phyloP scores from a whole-genome alignment of 2,888 invertebrate species.

The Hydropsyche betteni region DNA sequence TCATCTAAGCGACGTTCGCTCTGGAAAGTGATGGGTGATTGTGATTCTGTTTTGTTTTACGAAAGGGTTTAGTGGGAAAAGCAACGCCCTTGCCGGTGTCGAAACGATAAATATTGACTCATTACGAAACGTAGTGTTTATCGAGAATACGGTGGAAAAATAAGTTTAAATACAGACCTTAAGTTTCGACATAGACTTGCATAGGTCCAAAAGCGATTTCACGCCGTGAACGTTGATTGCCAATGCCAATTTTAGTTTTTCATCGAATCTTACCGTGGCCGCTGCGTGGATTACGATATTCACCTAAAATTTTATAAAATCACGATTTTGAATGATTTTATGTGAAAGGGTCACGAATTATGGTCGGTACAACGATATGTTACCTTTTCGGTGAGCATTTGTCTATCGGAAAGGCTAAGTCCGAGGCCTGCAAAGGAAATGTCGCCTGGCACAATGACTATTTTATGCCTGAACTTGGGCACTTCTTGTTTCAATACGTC shows the following conservation, averaged over 20 bases:
- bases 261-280: constrained; percentile 91
- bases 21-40: no score
- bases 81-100: constrained; percentile 1
- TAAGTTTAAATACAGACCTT: constrained; percentile 62
- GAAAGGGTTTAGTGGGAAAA: constrained; percentile 3
- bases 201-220: constrained; percentile 76
- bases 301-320: constrained; percentile 59
- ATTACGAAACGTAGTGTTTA: constrained; percentile 21
- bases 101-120: constrained; percentile 21
- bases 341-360: no score
- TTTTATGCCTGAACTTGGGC: constrained; percentile 72
- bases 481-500: constrained; percentile 63
- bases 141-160: not conserved
- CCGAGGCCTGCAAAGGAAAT: constrained; percentile 73
- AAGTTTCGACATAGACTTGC: constrained; percentile 75
- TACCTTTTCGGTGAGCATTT: constrained; percentile 71
- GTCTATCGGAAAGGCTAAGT: constrained; percentile 68
- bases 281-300: constrained; percentile 85
- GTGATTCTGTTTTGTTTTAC: not conserved
- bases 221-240: constrained; percentile 81
- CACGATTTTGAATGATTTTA: no score
- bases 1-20: no score
- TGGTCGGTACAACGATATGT: no score
- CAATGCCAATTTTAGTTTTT: constrained; percentile 78
- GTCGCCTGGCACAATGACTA: constrained; percentile 75